These are phyloP conservation scores for Amphimedon queenslandica DNA, from an alignment of 37 sponge, comb jelly and placozoan genomes.

Conservation along the genomic window DNA sequence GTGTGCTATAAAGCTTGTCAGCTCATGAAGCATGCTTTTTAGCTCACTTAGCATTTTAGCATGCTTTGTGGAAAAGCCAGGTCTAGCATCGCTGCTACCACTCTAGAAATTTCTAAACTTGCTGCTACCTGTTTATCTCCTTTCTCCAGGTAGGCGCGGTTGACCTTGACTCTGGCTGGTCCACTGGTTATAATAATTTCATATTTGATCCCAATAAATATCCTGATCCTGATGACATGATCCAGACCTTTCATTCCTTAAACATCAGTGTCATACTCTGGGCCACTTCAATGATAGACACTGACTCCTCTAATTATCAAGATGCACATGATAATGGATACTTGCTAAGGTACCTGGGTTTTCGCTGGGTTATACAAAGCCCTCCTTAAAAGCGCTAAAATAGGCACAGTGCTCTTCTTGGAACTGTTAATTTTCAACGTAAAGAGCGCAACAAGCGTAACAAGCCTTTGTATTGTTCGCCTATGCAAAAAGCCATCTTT, in stretches of 20 bases:
- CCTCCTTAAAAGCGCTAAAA: too few species aligned
- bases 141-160: slow-evolving; percentile 73
- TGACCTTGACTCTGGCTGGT: slow-evolving; percentile 79
- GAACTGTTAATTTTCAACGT: too few species aligned
- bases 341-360: slow-evolving; percentile 65
- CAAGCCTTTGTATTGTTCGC: too few species aligned
- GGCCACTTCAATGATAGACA: slow-evolving; percentile 80
- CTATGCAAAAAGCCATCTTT: too few species aligned
- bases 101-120: not conserved
- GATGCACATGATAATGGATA: slow-evolving; percentile 68
- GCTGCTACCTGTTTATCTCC: not conserved
- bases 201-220: slow-evolving; percentile 70
- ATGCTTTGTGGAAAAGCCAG: too few species aligned
- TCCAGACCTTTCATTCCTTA: slow-evolving; percentile 62
- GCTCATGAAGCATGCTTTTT: too few species aligned
- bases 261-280: slow-evolving; percentile 65
- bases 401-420: too few species aligned
- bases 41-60: not conserved
- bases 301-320: slow-evolving; percentile 68
- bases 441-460: too few species aligned
- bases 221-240: slow-evolving; percentile 75
- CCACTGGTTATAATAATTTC: slow-evolving; percentile 77
- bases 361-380: too few species aligned
- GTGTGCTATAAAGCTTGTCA: too few species aligned
- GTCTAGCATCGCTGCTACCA: too few species aligned